These are phyloP conservation scores for Lithophane semibrunnea DNA, from an alignment of 2,888 invertebrate genomes.

Conservation along the genomic window DNA sequence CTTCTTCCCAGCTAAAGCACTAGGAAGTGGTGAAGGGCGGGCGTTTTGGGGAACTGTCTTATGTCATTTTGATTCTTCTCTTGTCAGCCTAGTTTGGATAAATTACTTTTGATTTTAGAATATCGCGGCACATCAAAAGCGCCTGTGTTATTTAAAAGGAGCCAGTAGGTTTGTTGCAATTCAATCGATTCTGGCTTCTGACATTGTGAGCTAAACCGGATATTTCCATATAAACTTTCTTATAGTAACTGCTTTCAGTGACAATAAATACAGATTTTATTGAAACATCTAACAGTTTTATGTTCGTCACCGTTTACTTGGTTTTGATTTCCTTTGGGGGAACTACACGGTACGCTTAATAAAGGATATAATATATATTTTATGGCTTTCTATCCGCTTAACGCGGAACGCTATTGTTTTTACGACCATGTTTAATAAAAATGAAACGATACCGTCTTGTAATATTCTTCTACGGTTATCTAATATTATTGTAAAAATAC, in stretches of 20 bases:
- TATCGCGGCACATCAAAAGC: no score
- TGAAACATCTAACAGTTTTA: slow-evolving; percentile 58
- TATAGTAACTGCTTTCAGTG: slow-evolving; percentile 21
- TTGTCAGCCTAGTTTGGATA: no score
- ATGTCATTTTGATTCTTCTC: no score
- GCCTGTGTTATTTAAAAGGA: no score
- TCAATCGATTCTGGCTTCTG: no score
- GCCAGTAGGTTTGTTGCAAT: no score
- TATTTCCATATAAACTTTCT: slow-evolving; percentile 18
- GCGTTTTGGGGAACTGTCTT: no score
- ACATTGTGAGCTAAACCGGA: not conserved
- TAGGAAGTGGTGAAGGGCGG: no score
- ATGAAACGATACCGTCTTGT: slow-evolving; percentile 16
- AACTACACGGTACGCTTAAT: slow-evolving; percentile 33
- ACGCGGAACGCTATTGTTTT: slow-evolving; percentile 40
- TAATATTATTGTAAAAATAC: not conserved
- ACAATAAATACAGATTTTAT: slow-evolving; percentile 58
- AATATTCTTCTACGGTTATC: not conserved
- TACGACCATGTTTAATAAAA: slow-evolving; percentile 40
- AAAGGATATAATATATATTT: slow-evolving; percentile 35
- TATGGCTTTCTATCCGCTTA: slow-evolving; percentile 19
- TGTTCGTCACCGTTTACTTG: slow-evolving; percentile 34
- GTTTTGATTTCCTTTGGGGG: slow-evolving; percentile 53
- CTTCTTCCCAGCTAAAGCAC: no score
- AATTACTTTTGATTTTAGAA: no score